Evolutionary conservation across 35 echinoderm and acorn worm genomes (phyloP).

Genomic region (Strongylocentrotus purpuratus): DNA sequence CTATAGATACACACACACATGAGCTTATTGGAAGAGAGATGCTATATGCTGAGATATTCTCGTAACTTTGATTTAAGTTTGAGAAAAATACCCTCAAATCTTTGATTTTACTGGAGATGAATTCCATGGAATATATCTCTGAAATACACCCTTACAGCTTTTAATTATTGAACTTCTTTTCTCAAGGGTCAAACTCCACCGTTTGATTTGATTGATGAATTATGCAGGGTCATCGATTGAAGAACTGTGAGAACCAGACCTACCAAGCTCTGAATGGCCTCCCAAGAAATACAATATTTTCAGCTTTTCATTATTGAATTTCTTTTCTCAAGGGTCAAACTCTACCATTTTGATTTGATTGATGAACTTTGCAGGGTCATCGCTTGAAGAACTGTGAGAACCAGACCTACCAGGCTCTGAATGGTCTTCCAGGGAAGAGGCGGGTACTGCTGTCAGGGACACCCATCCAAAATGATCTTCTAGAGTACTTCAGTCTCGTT

Average conservation of each 20-base stretch:
- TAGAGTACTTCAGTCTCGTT: slow-evolving; percentile 94
- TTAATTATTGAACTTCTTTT: background rate
- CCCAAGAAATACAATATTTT: background rate
- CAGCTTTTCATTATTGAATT: background rate
- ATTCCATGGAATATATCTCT: too few species aligned
- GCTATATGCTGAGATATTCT: too few species aligned
- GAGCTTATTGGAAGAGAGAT: too few species aligned
- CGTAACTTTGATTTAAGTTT: background rate
- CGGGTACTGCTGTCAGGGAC: slow-evolving; percentile 88
- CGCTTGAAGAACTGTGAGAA: slow-evolving; percentile 97
- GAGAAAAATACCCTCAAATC: background rate
- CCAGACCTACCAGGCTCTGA: slow-evolving; percentile 94
- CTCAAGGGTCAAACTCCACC: background rate
- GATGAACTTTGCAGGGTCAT: slow-evolving; percentile 65
- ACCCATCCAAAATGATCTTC: slow-evolving; percentile 93
- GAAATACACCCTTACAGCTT: too few species aligned
- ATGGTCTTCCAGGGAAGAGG: slow-evolving; percentile 72
- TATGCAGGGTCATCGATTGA: slow-evolving; percentile 82
- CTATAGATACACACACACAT: too few species aligned
- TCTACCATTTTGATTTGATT: background rate
- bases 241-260: slow-evolving; percentile 99
- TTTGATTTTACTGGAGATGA: too few species aligned
- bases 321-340: background rate
- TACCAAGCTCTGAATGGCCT: slow-evolving; percentile 88
- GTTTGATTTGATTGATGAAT: background rate